Conservation (phyloP, 1,140 invertebrate genomes). For the Drosophila baimaii region DNA sequence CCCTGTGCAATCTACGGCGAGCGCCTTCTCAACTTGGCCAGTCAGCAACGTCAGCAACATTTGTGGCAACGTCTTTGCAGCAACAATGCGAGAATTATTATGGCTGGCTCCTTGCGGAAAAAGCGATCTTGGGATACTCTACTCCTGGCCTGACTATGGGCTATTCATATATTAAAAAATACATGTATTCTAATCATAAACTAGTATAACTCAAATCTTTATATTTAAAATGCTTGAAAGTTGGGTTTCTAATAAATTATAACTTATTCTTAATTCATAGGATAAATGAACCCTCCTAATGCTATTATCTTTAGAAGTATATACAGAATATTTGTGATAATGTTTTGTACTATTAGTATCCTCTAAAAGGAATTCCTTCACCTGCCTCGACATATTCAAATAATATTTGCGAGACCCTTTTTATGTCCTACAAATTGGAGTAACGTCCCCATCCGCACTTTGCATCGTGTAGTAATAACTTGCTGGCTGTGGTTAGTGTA, state of each 20-base stretch:
- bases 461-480: slow-evolving; percentile 17
- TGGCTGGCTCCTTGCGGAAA: fast-evolving
- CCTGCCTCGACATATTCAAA: not conserved
- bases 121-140: slow-evolving; percentile 24
- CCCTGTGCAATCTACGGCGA: slow-evolving; percentile 32
- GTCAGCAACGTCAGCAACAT: slow-evolving; percentile 71
- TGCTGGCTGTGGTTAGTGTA: slow-evolving; percentile 39
- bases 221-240: no score
- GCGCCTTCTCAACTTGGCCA: slow-evolving; percentile 51
- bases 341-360: no score
- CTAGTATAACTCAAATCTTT: no score
- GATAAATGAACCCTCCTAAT: no score
- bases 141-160: no score
- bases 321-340: no score
- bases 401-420: not conserved
- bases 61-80: slow-evolving; percentile 66
- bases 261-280: no score
- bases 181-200: no score
- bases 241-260: no score
- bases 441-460: not conserved
- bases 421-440: not conserved
- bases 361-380: no score
- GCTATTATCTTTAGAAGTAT: no score
- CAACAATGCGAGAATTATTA: slow-evolving; percentile 55
- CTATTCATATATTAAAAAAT: no score